Evolutionary conservation across 2,113 vertebrate genomes (phyloP), one percentile per base, ranked within the genome.

Genomic region (Meleagris gallopavo): DNA sequence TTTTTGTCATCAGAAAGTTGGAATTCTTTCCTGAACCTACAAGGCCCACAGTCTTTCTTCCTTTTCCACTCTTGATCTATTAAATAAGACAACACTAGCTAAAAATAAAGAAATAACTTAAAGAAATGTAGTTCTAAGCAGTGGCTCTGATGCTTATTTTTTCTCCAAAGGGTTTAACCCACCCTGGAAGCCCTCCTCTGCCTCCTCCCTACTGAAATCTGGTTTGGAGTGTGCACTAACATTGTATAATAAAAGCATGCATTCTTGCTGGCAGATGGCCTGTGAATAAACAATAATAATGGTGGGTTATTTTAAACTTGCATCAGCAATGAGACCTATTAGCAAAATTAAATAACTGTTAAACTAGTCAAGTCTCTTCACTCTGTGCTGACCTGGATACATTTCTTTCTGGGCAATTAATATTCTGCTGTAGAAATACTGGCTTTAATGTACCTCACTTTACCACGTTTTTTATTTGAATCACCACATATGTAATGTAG

Each of bases 371-470:
- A 74, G 55, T 13, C 91, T 81, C 57, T 91, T 67, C 46, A 21
- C 27, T 55, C 9, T 74, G 67, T 58, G 52, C 32, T 91, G 67
- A 74, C 50, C 67, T 46, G 46, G 89, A 93, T 46, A 9, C 6
- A 48, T 43, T 90, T 91, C 25, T 86, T 89, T 74, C 69, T 36
- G 69, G 27, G 46, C 34, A 90, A 94, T 81, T 93, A 86, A 94
- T 90, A 75, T 90, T 69, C 65, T 83, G n/a, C 27, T 72, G 20
- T n/a, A 81, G 79, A 88, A 94, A 83, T 24, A 16, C 4, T 90
- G 62, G 18, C 29, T 91, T 95, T 93, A 75, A 89, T 72, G 64
- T 85, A 74, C 7, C 15, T 14, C 15, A 17, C 9, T 88, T 78
- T 36, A 83, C 13, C 0, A 1, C 48, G 52, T 57, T 79, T 83